These are phyloP conservation scores for Todus mexicanus DNA, from an alignment of 2,797 vertebrate genomes.

Conservation along the genomic window DNA sequence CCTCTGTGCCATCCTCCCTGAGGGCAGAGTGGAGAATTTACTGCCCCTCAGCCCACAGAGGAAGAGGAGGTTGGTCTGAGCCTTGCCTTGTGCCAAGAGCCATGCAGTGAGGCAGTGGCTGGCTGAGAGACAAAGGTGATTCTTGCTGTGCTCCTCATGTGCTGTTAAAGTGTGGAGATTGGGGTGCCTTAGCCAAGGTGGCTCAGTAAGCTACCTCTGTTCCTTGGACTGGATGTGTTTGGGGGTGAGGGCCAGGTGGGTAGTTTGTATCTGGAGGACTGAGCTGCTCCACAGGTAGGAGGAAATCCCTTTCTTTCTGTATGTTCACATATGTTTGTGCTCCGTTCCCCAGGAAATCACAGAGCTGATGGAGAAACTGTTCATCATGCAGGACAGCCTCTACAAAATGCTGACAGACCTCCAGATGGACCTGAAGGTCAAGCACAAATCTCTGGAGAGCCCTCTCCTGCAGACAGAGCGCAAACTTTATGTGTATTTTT, in stretches of 20 bases:
- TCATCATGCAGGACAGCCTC: neutral
- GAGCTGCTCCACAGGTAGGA: neutral
- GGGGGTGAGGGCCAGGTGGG: neutral
- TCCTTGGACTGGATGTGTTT: neutral
- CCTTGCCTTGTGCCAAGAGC: neutral
- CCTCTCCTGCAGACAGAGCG: neutral
- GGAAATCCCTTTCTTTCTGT: neutral
- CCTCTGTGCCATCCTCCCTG: neutral
- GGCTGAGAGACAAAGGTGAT: neutral
- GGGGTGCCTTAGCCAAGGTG: neutral
- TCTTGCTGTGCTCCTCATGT: neutral
- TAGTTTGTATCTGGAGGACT: neutral
- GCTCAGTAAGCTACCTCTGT: neutral
- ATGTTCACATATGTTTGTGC: neutral
- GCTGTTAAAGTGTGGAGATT: neutral
- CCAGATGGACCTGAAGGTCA: neutral
- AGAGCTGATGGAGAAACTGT: neutral
- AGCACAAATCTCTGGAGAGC: neutral
- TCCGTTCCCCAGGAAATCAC: neutral
- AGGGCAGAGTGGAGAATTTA: neutral
- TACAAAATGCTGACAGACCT: neutral
- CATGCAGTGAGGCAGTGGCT: neutral
- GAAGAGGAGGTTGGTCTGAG: neutral
- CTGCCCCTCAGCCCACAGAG: neutral
- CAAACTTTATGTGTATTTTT: conserved; percentile 15